phyloP scores from a whole-genome alignment of 1,140 invertebrate genomes.

The Conus ventricosus region DNA sequence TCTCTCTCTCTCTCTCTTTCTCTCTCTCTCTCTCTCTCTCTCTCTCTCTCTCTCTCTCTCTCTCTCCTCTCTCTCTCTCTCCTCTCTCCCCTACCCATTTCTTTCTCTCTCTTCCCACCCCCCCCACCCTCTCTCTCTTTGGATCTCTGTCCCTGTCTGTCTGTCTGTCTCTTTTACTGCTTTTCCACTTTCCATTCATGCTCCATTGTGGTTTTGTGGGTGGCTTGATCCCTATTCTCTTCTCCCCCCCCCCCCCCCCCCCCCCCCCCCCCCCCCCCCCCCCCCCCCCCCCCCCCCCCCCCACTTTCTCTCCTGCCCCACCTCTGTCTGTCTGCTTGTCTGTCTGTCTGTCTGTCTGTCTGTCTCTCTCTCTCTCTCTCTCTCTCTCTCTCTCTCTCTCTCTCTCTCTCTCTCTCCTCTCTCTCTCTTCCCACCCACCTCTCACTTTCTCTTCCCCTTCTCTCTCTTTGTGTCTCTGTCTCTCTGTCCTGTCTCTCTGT shows the following conservation, averaged over 20 bases:
- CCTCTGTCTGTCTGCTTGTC: no score
- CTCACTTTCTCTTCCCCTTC: background rate
- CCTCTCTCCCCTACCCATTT: no score
- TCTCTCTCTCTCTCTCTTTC: slow-evolving; percentile 11
- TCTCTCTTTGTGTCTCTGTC: background rate
- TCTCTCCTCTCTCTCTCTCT: background rate
- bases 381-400: slow-evolving; percentile 18
- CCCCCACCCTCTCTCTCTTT: background rate
- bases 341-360: background rate
- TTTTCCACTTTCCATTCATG: background rate
- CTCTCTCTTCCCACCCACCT: background rate
- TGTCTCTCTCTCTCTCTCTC: slow-evolving; percentile 23
- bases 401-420: background rate
- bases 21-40: background rate
- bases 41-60: background rate
- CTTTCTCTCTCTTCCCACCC: background rate
- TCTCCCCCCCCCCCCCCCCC: no score
- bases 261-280: no score
- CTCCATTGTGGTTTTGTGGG: background rate
- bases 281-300: no score
- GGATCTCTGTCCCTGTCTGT: background rate
- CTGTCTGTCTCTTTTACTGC: background rate
- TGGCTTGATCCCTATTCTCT: background rate
- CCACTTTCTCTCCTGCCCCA: no score
- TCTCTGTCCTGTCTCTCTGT: background rate